Evolutionary conservation across 2,888 invertebrate genomes (phyloP).

Genomic region (Lutraria lutraria): DNA sequence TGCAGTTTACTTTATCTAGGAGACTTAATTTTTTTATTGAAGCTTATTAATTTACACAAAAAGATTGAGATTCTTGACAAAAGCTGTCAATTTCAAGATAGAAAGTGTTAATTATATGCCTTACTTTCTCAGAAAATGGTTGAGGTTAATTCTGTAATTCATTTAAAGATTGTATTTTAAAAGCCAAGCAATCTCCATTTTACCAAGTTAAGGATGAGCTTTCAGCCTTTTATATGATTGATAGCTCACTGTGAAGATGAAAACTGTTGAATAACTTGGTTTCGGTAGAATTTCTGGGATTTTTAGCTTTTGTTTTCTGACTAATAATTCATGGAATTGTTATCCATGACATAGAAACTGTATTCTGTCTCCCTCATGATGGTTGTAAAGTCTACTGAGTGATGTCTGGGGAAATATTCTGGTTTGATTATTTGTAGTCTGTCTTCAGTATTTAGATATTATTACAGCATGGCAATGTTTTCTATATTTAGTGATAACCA

Average conservation of each 20-base stretch:
- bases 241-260: not conserved
- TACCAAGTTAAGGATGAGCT: no score
- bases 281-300: not conserved
- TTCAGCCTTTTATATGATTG: not conserved
- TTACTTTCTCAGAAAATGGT: no score
- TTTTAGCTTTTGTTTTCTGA: not conserved
- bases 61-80: no score
- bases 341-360: not conserved
- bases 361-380: slow-evolving; percentile 3
- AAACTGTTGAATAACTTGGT: not conserved
- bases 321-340: not conserved
- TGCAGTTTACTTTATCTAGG: no score
- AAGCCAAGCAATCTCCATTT: no score
- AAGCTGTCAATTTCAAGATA: no score
- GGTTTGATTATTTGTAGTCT: not conserved
- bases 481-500: not conserved
- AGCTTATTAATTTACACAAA: no score
- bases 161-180: no score
- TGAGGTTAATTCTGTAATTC: no score
- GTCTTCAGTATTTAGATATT: not conserved
- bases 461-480: not conserved
- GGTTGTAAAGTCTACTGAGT: not conserved
- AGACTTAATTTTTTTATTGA: no score
- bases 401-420: slow-evolving; percentile 4
- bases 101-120: no score